Evolutionary conservation across 2,888 invertebrate species (phyloP), one percentile per base, ranked within the genome.

Genomic region (Theodoxus fluviatilis): DNA sequence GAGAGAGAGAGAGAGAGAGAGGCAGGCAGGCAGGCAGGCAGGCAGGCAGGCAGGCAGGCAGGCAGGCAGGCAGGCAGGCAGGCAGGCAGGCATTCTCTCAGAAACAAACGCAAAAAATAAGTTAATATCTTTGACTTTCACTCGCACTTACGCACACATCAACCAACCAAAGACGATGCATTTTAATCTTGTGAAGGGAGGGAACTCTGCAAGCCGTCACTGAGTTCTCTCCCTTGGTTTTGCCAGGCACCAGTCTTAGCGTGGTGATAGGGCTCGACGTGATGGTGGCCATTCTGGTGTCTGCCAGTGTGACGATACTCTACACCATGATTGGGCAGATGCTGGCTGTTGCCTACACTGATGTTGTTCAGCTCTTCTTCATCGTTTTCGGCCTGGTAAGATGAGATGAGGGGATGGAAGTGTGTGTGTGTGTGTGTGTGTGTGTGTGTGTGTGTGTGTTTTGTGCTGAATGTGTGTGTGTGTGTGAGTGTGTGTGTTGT

Each of bases 341-440:
- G 74, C 65, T 79, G 22, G 74, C 80, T n/a, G 80, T 80, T 43
- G 79, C 79, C 28, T 80, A 78, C 67, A 80, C 80, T 4, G 80
- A 80, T 40, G 70, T 80, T 12, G 64, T 79, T 3, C 78, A 80
- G 57, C 73, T 80, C 6, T 22, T 72, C 22, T 74, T 79, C 68
- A 75, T 80, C 35, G 52, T 69, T 6, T 9, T 80, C 59, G 80
- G 79, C 18, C 68, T 80, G 73, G 80, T 80, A 61, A 73, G 79
- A 71, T 55, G 15, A 33, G 1, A 12, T 43, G 43, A 43, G 18
- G 18, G 15, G 35, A n/a, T 31, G 31, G n/a, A n/a, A n/a, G 22
- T 22, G 12, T 52, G n/a, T 57, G 25, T 57, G 28, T 57, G 57
- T 57, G 57, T 57, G 57, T 57, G 25, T 57, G 57, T 7, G 33